Evolutionary conservation across 2,113 vertebrate species (phyloP).

Genomic region (Malurus melanocephalus): DNA sequence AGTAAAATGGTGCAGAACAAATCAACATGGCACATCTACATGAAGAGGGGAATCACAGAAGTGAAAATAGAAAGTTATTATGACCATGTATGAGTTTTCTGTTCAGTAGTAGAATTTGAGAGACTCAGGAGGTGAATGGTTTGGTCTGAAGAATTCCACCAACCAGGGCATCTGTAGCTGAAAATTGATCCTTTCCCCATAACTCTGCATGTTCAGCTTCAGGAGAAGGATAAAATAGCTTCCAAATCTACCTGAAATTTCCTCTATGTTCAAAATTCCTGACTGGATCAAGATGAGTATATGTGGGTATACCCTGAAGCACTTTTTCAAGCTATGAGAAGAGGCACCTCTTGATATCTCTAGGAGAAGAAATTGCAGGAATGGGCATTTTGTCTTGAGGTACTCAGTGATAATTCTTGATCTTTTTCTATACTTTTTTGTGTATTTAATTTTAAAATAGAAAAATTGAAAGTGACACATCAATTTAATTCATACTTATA

Average conservation of each 20-base stretch:
- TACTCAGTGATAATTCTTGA: not conserved
- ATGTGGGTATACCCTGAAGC: not conserved
- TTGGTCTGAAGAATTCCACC: not conserved
- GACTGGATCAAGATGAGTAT: not conserved
- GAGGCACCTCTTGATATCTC: not conserved
- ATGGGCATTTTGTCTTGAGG: not conserved
- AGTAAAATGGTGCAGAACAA: not conserved
- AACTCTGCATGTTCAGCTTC: not conserved
- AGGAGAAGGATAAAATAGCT: not conserved
- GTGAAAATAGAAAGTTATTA: not conserved
- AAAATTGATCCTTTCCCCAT: not conserved
- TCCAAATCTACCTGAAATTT: not conserved
- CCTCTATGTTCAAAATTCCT: not conserved
- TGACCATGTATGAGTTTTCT: not conserved
- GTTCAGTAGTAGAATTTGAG: not conserved
- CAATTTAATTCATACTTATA: not conserved
- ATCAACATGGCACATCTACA: not conserved
- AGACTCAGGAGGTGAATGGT: not conserved
- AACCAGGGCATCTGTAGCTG: not conserved
- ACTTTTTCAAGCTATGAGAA: not conserved
- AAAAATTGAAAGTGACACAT: not conserved
- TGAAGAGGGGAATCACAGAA: not conserved
- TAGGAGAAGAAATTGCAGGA: not conserved
- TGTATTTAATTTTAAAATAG: not conserved
- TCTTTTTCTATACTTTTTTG: not conserved